Evolutionary conservation across 1,140 invertebrate genomes (phyloP), one percentile per base, ranked within the genome.

Genomic region (Watersipora subatra): DNA sequence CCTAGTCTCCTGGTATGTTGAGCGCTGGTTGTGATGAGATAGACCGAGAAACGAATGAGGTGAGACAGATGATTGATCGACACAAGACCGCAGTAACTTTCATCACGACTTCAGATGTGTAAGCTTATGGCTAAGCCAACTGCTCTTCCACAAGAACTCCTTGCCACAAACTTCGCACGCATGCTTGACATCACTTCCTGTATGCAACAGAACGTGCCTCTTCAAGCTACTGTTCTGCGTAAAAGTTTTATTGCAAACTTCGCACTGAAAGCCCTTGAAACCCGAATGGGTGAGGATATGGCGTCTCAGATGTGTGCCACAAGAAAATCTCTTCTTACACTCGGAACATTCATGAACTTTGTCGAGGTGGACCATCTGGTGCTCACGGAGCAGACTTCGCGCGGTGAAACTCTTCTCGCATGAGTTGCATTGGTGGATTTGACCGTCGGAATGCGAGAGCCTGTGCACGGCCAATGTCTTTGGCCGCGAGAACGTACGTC

Each of bases 161-260:
- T 81, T 81, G 0, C 89, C 90, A 80, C 92, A 95, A 1, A 93
- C 89, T 84, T 92, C 88, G 74, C 92, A 95, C 0, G 91, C 88
- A 76, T 93, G 91, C 1, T 92, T n/a, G n/a, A n/a, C n/a, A n/a
- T n/a, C n/a, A n/a, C n/a, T n/a, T n/a, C n/a, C n/a, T n/a, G 71
- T 59, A 67, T 78, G 76, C 1, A 74, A 71, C 27, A 73, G 70
- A 68, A 70, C 67, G 57, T 78, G 76, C 30, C 74, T 59, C 64
- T 74, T 74, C 12, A 76, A 30, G 62, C 75, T 71, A 57, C 85
- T 77, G 2, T 85, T 82, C 68, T 79, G 78, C 20, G 78, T 78
- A 75, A 92, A 92, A 2, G 88, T 85, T 69, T 89, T 83, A 0
- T 88, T 88, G 78, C 91, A 93, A 70, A 87, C 86, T 17, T 73